These are phyloP conservation scores for Tipula lateralis DNA, from an alignment of 2,888 invertebrate species.

Conservation along the genomic window DNA sequence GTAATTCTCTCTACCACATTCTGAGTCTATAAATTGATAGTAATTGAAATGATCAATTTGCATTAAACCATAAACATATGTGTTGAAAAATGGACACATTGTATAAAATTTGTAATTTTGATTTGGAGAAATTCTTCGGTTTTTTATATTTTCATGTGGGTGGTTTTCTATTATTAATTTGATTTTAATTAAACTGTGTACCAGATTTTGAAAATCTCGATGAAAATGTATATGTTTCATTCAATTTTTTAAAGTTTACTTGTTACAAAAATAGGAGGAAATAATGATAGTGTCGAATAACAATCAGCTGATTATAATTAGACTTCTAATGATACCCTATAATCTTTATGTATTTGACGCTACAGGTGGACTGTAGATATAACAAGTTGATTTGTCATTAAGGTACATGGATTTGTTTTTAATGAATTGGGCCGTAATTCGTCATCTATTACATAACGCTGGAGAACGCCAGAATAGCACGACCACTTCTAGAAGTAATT, in stretches of 20 bases:
- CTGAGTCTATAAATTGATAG: neutral
- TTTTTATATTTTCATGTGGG: neutral
- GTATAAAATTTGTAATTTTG: neutral
- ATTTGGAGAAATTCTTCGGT: neutral
- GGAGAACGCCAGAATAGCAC: too few relatives aligned
- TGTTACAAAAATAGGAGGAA: neutral
- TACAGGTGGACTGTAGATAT: too few relatives aligned
- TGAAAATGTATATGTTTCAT: neutral
- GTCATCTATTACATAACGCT: too few relatives aligned
- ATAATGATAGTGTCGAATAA: neutral
- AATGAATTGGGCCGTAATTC: too few relatives aligned
- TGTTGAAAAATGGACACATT: neutral
- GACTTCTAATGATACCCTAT: too few relatives aligned
- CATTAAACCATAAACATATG: neutral
- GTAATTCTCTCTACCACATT: too few relatives aligned
- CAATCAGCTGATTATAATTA: too few relatives aligned
- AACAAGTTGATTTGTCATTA: too few relatives aligned
- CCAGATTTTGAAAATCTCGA: neutral
- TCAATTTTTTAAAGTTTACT: neutral
- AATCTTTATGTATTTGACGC: too few relatives aligned
- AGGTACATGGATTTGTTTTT: too few relatives aligned
- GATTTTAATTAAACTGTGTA: neutral
- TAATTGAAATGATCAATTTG: neutral
- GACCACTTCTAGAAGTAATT: too few relatives aligned
- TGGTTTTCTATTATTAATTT: neutral